Conservation (phyloP, 2,113 vertebrate species). For the Tricholaema leucomelas region DNA sequence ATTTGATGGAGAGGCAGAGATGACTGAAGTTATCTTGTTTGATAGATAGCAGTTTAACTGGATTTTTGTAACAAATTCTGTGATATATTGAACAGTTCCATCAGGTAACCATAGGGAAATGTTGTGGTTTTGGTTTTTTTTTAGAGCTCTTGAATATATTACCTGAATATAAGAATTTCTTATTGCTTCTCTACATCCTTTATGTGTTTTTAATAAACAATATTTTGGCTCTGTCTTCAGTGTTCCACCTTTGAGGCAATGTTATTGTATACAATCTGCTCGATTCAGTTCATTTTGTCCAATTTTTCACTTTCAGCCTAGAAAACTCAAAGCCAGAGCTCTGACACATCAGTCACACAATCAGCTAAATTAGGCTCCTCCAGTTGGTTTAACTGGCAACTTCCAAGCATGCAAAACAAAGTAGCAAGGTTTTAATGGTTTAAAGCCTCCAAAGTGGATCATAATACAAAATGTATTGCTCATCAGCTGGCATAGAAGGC, state of each 20-base stretch:
- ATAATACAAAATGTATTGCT: conserved; percentile 64
- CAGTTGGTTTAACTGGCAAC: conserved; percentile 62
- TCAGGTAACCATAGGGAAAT: background rate
- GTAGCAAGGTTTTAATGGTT: conserved; percentile 62
- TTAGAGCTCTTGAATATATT: background rate
- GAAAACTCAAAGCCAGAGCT: conserved; percentile 16
- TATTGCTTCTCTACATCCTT: background rate
- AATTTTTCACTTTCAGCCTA: background rate
- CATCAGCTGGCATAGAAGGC: conserved; percentile 48
- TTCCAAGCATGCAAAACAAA: conserved; percentile 43
- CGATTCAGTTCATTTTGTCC: background rate
- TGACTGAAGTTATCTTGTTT: background rate
- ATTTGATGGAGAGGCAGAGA: background rate
- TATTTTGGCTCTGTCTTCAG: background rate
- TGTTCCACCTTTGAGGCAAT: background rate
- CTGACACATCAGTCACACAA: conserved; percentile 40
- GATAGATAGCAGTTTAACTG: background rate
- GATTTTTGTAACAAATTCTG: background rate
- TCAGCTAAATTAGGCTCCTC: conserved; percentile 54
- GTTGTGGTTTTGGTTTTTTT: background rate
- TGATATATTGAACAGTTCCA: background rate
- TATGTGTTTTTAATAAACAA: background rate
- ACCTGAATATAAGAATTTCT: background rate
- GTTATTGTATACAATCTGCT: background rate
- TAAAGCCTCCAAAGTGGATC: conserved; percentile 69